Base-by-base conservation (phyloP, 2,888 invertebrate genomes). In the Pegoplata infirma region DNA sequence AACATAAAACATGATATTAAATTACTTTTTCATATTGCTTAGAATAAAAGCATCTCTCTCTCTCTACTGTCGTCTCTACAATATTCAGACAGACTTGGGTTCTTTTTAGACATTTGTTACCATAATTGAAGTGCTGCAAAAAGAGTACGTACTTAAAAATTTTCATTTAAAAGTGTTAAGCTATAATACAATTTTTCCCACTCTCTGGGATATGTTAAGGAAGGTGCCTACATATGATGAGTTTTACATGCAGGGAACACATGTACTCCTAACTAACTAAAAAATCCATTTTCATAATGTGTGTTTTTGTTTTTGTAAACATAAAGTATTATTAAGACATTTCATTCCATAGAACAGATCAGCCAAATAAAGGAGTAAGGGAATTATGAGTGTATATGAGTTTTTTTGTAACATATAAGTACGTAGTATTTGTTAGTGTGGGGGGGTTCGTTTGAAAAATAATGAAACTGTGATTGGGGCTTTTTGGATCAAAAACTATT, bases 311-410 rank as follows among this genome's bases (percentile, higher is more conserved):
- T n/a, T 68, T 3, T 36, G 16, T 7, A 14, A 17, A 19, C 47
- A 25, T 55, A 61, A 72, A 72, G 56, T 67, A 76, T 72, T 63
- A 67, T 77, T 77, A 77, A 72, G 61, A 77, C 56, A 76, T 72
- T 76, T 63, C n/a, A n/a, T n/a, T n/a, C 44, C 40, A 51, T 46
- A 51, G 10, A 72, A 72, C 53, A 69, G 40, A 74, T 78, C 78
- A 74, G 14, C 67, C 72, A 36, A 61, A 67, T 28, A 49, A 64
- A 73, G 40, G 19, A 58, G 51, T 44, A 47, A 53, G 28, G n/a
- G n/a, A n/a, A 23, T 6, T 23, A 32, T 32, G 32, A 32, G 12
- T 32, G 32, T 32, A 5, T 32, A 3, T 32, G 3, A 28, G 8
- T 28, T 28, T n/a, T n/a, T n/a, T n/a, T n/a, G n/a, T n/a, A n/a